Percentiles rank a stretch among this genome's conserved stretches.
phyloP scores from a whole-genome alignment of 2,113 vertebrate species.

The Cyanoderma ruficeps region DNA sequence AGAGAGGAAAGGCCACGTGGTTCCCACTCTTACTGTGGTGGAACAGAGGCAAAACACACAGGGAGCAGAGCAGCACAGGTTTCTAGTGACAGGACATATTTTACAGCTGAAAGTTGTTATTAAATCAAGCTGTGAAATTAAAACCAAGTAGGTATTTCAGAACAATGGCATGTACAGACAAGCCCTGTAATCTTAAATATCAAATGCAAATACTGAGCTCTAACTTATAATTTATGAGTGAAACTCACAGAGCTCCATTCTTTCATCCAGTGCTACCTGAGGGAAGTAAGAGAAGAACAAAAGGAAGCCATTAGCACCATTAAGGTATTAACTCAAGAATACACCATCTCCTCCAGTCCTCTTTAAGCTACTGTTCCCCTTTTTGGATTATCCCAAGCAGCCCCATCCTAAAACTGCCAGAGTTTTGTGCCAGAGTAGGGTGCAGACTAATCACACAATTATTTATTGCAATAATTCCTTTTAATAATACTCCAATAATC shows the following conservation, averaged over 20 bases:
- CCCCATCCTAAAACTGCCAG: background rate
- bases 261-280: background rate
- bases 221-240: background rate
- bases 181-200: background rate
- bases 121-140: background rate
- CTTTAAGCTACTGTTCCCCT: background rate
- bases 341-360: background rate
- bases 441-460: background rate
- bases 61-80: background rate
- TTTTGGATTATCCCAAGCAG: background rate
- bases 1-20: background rate
- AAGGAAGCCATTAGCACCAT: background rate
- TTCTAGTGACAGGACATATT: background rate
- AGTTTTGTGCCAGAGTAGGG: background rate
- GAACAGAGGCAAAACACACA: background rate
- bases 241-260: background rate
- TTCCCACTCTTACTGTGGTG: background rate
- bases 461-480: background rate
- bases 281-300: background rate
- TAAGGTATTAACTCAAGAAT: background rate
- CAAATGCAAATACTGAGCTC: background rate
- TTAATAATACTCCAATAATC: background rate
- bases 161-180: background rate
- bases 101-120: background rate
- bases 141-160: background rate